These are phyloP conservation scores for Merops nubicus DNA, from an alignment of 2,113 vertebrate genomes.

Conservation along the genomic window DNA sequence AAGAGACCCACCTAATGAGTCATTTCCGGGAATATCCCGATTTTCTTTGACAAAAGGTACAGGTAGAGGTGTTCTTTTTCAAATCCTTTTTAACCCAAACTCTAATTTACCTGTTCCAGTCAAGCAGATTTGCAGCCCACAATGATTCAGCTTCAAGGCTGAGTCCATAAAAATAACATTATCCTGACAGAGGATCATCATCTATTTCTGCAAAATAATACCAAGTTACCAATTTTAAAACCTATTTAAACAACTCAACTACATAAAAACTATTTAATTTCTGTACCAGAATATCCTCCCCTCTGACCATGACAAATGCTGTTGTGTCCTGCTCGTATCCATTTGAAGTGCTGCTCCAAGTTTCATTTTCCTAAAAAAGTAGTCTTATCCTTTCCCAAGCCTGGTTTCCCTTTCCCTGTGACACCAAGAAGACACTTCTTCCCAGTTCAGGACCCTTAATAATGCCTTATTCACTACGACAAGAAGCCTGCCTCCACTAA, in stretches of 20 bases:
- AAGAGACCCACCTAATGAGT: conserved; percentile 35
- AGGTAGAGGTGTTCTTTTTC: not conserved
- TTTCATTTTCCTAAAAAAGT: not conserved
- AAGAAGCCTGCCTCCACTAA: not conserved
- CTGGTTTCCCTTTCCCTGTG: not conserved
- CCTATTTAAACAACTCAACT: not conserved
- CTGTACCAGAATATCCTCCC: not conserved
- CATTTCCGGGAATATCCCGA: conserved; percentile 12
- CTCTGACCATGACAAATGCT: not conserved
- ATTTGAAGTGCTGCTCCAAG: not conserved
- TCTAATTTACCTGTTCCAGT: not conserved
- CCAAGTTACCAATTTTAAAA: not conserved
- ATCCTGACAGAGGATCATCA: not conserved
- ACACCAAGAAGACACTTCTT: not conserved
- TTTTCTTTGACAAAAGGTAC: not conserved
- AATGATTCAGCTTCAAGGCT: not conserved
- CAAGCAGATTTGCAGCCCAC: not conserved
- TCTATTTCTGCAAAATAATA: not conserved
- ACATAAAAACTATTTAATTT: not conserved
- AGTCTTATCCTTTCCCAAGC: not conserved
- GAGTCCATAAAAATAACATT: not conserved
- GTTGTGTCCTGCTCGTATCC: not conserved
- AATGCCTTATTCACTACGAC: not conserved
- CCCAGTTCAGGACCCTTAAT: not conserved
- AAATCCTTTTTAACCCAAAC: not conserved